A percentile compares a stretch with the other conserved stretches of the same genome.
Conservation (phyloP, 2,888 invertebrate genomes). For the Sipha maydis region DNA sequence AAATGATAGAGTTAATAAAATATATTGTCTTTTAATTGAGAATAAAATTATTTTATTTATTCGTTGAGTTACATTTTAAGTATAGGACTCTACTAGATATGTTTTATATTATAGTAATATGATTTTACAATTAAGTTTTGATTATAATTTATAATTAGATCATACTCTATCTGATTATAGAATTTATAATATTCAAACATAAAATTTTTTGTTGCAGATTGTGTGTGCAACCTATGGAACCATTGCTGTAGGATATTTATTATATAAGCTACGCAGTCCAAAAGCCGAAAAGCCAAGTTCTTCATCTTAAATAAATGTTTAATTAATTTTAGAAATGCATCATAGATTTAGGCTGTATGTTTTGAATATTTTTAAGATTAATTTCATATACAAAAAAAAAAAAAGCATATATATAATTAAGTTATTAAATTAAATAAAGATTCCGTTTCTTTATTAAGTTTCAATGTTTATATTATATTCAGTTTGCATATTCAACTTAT, state of each 20-base stretch:
- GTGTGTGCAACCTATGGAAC: slow-evolving; percentile 56
- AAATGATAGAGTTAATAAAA: too few relatives aligned
- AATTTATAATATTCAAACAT: too few relatives aligned
- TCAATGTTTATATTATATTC: slow-evolving; percentile 36
- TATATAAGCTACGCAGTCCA: slow-evolving; percentile 46
- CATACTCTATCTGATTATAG: too few relatives aligned
- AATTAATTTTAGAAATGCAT: slow-evolving; percentile 48
- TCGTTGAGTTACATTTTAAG: too few relatives aligned
- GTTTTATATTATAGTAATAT: too few relatives aligned
- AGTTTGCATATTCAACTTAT: slow-evolving; percentile 23
- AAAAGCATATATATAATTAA: slow-evolving; percentile 27
- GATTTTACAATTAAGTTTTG: too few relatives aligned
- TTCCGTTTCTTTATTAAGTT: not conserved
- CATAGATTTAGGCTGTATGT: slow-evolving; percentile 37
- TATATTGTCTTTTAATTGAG: too few relatives aligned
- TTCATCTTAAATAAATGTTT: slow-evolving; percentile 52
- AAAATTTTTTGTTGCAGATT: slow-evolving; percentile 42
- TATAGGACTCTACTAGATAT: too few relatives aligned
- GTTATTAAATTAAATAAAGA: slow-evolving; percentile 15
- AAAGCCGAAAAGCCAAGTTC: slow-evolving; percentile 42
- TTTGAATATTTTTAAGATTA: slow-evolving; percentile 51
- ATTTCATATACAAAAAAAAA: slow-evolving; percentile 41
- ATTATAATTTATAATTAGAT: too few relatives aligned
- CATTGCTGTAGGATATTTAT: slow-evolving; percentile 47
- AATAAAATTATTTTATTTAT: too few relatives aligned